phyloP scores from a whole-genome alignment of 2,113 vertebrate genomes.

The Eleginops maclovinus region DNA sequence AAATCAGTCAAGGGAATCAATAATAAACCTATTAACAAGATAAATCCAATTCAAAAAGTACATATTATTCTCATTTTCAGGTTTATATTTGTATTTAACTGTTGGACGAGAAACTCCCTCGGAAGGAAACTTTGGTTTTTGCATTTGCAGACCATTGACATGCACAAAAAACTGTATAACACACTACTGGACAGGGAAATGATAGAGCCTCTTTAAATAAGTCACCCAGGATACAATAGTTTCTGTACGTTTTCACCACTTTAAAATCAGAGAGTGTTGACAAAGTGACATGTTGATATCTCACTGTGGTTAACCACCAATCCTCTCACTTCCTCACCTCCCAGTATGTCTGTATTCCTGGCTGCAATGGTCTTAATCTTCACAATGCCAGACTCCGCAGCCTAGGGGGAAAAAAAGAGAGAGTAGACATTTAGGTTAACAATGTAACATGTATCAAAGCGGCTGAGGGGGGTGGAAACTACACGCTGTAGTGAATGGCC shows the following conservation, averaged over 20 bases:
- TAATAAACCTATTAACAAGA: background rate
- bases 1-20: background rate
- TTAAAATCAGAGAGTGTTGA: no score
- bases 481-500: conserved; percentile 16
- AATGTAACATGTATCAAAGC: background rate
- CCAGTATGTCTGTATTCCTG: conserved; percentile 92
- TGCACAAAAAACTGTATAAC: no score
- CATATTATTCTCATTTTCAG: no score
- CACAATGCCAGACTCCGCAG: conserved; percentile 98
- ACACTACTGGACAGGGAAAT: no score
- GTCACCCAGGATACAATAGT: background rate
- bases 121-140: no score
- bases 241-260: background rate
- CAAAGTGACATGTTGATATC: background rate
- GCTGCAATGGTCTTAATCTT: conserved; percentile 99
- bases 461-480: conserved; percentile 18
- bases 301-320: background rate
- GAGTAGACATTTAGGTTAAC: conserved; percentile 27
- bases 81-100: no score
- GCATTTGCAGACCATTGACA: no score
- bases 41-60: background rate
- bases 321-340: conserved; percentile 83
- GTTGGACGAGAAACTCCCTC: no score
- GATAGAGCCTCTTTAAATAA: background rate
- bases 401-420: conserved; percentile 82